These are phyloP conservation scores for Prionace glauca DNA, from an alignment of 2,797 vertebrate genomes.

Conservation along the genomic window DNA sequence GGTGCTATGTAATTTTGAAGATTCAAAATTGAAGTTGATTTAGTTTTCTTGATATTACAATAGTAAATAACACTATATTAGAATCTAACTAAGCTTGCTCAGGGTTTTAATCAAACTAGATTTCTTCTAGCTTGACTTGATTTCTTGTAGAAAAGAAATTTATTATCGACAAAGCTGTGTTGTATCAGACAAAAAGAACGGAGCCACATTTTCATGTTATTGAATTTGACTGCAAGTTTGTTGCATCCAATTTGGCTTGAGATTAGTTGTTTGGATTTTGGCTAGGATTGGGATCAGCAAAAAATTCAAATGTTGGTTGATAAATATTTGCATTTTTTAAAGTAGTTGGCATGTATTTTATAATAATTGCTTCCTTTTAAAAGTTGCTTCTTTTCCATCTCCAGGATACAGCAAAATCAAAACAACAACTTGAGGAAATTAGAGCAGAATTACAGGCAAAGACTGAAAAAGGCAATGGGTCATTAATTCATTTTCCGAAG, in stretches of 20 bases:
- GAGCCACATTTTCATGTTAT: neutral
- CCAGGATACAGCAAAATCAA: constrained; percentile 41
- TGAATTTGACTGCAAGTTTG: neutral
- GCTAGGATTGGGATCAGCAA: neutral
- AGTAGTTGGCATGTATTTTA: neutral
- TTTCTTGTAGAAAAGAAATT: neutral
- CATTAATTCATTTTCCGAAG: constrained; percentile 45
- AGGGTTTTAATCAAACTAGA: neutral
- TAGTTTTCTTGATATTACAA: neutral
- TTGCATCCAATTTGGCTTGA: neutral
- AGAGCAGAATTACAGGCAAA: constrained; percentile 39
- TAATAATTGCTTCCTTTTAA: neutral
- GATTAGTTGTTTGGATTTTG: neutral
- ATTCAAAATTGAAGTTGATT: constrained; percentile 19
- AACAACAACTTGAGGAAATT: constrained; percentile 40
- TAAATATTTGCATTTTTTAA: neutral
- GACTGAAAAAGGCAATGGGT: constrained; percentile 39
- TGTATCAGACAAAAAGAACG: neutral
- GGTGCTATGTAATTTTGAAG: constrained; percentile 40
- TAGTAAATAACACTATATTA: neutral
- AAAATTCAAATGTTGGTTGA: neutral
- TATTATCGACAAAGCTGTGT: neutral
- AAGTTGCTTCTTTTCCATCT: constrained; percentile 24
- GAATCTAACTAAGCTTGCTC: neutral
- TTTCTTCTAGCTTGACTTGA: neutral